Conservation (phyloP, 2,888 invertebrate species). For the Plagiodera versicolora region DNA sequence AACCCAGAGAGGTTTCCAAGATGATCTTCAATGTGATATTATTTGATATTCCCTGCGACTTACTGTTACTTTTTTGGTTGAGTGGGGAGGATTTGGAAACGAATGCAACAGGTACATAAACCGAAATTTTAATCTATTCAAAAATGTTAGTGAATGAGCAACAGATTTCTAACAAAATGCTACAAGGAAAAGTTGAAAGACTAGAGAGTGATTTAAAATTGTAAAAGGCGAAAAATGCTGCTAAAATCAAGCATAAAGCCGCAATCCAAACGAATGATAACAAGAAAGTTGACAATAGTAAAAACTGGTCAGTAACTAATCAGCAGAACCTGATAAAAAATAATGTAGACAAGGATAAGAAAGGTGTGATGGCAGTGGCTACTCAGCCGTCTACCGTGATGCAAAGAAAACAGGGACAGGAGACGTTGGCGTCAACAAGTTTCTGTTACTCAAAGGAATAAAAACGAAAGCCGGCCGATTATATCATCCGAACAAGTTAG, state of each 20-base stretch:
- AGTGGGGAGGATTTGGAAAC: no score
- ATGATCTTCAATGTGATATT: no score
- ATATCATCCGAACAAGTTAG: constrained; percentile 9
- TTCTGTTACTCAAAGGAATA: constrained; percentile 11
- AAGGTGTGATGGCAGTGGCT: constrained; percentile 3
- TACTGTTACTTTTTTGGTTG: no score
- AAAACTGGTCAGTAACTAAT: constrained; percentile 10
- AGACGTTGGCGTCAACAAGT: constrained; percentile 4
- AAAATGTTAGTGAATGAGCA: background rate
- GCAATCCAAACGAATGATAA: background rate
- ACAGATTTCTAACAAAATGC: constrained; percentile 1
- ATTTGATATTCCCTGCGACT: no score
- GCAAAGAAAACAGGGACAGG: background rate
- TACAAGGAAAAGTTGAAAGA: constrained; percentile 9
- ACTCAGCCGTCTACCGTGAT: background rate
- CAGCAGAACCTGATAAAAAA: constrained; percentile 14
- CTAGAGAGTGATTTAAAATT: background rate
- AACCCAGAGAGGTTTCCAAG: no score
- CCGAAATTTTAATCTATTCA: background rate
- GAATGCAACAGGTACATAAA: background rate
- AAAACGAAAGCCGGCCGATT: constrained; percentile 9
- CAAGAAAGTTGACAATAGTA: constrained; percentile 5
- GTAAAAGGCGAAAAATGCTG: constrained; percentile 3
- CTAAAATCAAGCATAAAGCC: background rate
- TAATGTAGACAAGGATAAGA: constrained; percentile 2